Percentiles rank a stretch among this genome's conserved stretches.
Conservation (phyloP, 2,797 vertebrate genomes). For the Microcaecilia unicolor region DNA sequence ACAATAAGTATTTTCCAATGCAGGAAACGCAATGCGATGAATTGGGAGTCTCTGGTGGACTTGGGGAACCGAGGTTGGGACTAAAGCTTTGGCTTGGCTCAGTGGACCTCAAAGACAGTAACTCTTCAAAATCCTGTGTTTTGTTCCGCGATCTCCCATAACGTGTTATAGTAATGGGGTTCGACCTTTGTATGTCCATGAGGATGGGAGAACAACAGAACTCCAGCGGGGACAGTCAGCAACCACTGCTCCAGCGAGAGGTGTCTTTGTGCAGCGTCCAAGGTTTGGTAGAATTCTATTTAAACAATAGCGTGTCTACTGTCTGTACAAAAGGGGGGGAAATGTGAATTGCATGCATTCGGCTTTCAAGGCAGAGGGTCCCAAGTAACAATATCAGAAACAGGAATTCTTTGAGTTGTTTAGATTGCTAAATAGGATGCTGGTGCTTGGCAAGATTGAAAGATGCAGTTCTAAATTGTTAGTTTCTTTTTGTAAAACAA, state of each 20-base stretch:
- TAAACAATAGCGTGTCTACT: too few species aligned
- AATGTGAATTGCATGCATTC: too few species aligned
- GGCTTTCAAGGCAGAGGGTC: too few species aligned
- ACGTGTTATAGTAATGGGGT: constrained; percentile 96
- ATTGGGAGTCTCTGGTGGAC: constrained; percentile 96
- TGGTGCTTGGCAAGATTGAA: too few species aligned
- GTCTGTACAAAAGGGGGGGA: too few species aligned
- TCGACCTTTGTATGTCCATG: constrained; percentile 99
- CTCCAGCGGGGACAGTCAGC: constrained; percentile 21
- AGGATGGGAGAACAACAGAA: constrained; percentile 66
- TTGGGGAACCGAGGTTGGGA: constrained; percentile 94
- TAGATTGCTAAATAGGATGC: too few species aligned
- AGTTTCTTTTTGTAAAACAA: too few species aligned
- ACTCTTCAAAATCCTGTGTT: constrained; percentile 94
- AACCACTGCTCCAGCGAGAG: constrained; percentile 35
- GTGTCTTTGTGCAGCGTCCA: constrained; percentile 39
- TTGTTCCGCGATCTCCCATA: constrained; percentile 97
- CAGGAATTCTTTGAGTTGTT: too few species aligned
- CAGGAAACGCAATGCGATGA: constrained; percentile 96
- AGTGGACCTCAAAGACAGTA: constrained; percentile 83
- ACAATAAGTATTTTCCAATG: constrained; percentile 96
- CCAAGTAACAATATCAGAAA: too few species aligned
- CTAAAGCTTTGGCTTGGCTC: constrained; percentile 93
- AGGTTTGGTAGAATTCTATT: too few species aligned
- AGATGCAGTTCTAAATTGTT: too few species aligned